These are phyloP conservation scores for Calephelis nemesis DNA, from an alignment of 1,140 invertebrate genomes.

Conservation along the genomic window DNA sequence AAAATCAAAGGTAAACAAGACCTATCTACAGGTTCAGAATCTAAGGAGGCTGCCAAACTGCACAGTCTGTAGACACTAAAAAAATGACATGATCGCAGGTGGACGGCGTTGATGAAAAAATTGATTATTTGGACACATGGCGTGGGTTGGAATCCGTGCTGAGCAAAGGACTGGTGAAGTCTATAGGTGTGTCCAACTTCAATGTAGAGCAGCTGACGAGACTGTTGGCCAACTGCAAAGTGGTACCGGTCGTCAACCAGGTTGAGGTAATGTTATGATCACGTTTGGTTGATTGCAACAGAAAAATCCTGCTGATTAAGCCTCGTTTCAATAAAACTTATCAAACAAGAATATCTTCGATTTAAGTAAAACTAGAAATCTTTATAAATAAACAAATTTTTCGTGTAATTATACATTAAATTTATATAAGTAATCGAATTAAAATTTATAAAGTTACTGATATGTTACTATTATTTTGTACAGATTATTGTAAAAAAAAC, in stretches of 20 bases:
- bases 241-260: constrained; percentile 89
- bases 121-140: constrained; percentile 81
- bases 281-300: background rate
- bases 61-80: background rate
- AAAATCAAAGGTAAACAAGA: no score
- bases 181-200: constrained; percentile 95
- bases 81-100: constrained; percentile 33
- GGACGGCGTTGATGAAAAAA: constrained; percentile 61
- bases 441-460: no score
- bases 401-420: no score
- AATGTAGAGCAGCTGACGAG: constrained; percentile 88
- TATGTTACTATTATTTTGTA: no score
- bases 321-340: no score
- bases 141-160: constrained; percentile 86
- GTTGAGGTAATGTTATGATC: constrained; percentile 80
- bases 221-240: constrained; percentile 82
- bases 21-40: no score
- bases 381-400: no score
- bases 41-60: no score
- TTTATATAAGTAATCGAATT: no score
- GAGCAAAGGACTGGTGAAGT: constrained; percentile 83
- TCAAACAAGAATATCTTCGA: no score
- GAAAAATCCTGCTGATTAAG: background rate
- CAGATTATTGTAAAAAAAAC: no score
- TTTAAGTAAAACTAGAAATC: no score